A percentile compares a stretch with the other conserved stretches of the same genome.
Conservation (phyloP, 2,113 vertebrate genomes). For the Ursus arctos region DNA sequence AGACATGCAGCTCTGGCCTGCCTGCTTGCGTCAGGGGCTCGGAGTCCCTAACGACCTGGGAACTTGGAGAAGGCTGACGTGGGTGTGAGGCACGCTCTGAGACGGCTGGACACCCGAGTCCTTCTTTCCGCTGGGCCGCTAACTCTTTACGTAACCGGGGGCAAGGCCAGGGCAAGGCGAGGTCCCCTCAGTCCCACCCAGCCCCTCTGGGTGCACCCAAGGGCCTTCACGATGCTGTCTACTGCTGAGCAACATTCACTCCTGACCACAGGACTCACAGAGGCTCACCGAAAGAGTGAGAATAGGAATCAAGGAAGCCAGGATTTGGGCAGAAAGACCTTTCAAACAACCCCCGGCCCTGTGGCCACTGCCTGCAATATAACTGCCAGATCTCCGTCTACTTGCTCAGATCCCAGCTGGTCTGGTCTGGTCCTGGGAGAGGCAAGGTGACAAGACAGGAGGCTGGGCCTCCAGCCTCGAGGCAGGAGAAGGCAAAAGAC, state of each 20-base stretch:
- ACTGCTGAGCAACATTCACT: neutral
- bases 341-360: neutral
- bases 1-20: neutral
- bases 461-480: neutral
- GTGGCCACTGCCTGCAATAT: no score
- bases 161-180: rapidly evolving
- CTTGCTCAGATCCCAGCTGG: neutral
- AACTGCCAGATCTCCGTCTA: neutral
- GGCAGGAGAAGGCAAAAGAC: neutral
- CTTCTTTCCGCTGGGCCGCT: neutral
- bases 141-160: neutral
- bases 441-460: neutral
- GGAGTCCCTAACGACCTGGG: neutral
- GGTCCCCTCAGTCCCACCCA: neutral
- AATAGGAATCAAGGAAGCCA: neutral
- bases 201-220: neutral
- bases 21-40: neutral
- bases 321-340: neutral
- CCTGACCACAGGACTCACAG: neutral
- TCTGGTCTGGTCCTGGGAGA: neutral
- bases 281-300: neutral
- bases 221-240: rapidly evolving
- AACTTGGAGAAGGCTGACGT: neutral
- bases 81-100: neutral
- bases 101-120: neutral